phyloP scores from a whole-genome alignment of 1,140 invertebrate species.

The Trichogramma pretiosum region DNA sequence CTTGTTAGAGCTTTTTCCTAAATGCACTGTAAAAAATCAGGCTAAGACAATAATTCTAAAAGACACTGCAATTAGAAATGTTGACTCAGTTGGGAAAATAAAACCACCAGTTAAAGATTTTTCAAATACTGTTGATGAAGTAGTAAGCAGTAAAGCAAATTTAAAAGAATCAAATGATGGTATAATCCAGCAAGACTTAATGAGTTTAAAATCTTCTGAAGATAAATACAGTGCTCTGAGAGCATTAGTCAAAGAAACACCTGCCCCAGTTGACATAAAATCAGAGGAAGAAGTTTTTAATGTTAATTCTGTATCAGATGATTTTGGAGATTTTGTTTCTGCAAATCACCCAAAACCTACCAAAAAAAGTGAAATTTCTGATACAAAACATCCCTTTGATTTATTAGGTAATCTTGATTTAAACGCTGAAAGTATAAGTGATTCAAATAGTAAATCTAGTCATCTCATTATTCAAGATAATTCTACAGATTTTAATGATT shows the following conservation, averaged over 20 bases:
- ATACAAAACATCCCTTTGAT: conserved; percentile 22
- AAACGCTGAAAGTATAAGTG: conserved; percentile 23
- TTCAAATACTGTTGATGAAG: conserved; percentile 15
- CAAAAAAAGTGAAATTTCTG: neutral
- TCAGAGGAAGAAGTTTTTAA: conserved; percentile 10
- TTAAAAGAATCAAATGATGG: conserved; percentile 20
- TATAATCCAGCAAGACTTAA: conserved; percentile 31
- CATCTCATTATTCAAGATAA: conserved; percentile 31
- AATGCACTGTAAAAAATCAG: conserved; percentile 38
- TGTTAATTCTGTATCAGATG: conserved; percentile 31
- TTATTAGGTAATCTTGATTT: conserved; percentile 39
- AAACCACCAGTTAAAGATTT: conserved; percentile 16
- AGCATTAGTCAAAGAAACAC: conserved; percentile 34
- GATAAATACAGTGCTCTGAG: conserved; percentile 47
- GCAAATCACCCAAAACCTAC: conserved; percentile 31
- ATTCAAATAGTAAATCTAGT: conserved; percentile 23
- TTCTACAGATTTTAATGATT: conserved; percentile 36
- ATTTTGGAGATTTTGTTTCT: conserved; percentile 53
- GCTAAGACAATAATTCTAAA: conserved; percentile 42
- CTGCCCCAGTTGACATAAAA: conserved; percentile 15
- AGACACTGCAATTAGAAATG: conserved; percentile 41
- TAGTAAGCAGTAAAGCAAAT: conserved; percentile 16
- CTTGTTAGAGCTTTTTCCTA: conserved; percentile 39
- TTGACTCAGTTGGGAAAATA: conserved; percentile 24
- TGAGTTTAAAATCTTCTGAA: conserved; percentile 39